phyloP scores from a whole-genome alignment of 2,888 invertebrate genomes.

The Aspidapion aeneum region DNA sequence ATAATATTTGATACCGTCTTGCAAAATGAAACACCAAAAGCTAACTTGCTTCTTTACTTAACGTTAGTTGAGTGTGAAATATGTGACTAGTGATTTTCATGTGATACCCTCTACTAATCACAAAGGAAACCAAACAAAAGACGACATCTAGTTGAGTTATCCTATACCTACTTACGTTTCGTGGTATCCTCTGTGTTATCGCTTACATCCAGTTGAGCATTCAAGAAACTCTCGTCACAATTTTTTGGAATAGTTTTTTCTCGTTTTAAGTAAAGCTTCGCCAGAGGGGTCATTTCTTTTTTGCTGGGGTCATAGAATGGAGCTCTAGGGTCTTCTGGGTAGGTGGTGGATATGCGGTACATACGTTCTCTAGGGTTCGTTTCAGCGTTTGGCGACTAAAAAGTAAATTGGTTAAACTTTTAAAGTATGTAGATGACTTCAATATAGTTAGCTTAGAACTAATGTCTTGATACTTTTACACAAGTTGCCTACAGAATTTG shows the following conservation, averaged over 20 bases:
- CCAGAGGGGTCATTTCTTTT: constrained; percentile 76
- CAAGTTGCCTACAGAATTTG: too few species aligned
- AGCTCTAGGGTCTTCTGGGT: constrained; percentile 86
- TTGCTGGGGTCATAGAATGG: constrained; percentile 83
- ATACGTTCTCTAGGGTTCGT: constrained; percentile 80
- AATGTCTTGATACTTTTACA: too few species aligned
- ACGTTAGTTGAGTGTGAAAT: too few species aligned
- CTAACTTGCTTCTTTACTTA: too few species aligned
- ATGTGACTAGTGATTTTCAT: too few species aligned
- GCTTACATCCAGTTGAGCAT: constrained; percentile 58
- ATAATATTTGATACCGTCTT: too few species aligned
- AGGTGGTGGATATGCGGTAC: constrained; percentile 83
- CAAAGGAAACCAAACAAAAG: too few species aligned
- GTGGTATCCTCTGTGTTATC: constrained; percentile 67
- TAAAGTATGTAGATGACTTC: too few species aligned
- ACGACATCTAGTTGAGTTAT: neutral
- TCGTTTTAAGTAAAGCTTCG: constrained; percentile 72
- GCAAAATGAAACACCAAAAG: too few species aligned
- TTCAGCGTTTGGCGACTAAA: constrained; percentile 74
- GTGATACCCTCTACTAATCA: too few species aligned
- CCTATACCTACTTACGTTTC: constrained; percentile 52
- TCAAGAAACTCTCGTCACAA: constrained; percentile 65
- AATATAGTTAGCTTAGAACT: too few species aligned
- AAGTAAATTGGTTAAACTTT: neutral
- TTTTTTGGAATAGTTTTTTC: constrained; percentile 70